phyloP scores from a whole-genome alignment of 2,888 invertebrate species.

The Pyrgus malvae region DNA sequence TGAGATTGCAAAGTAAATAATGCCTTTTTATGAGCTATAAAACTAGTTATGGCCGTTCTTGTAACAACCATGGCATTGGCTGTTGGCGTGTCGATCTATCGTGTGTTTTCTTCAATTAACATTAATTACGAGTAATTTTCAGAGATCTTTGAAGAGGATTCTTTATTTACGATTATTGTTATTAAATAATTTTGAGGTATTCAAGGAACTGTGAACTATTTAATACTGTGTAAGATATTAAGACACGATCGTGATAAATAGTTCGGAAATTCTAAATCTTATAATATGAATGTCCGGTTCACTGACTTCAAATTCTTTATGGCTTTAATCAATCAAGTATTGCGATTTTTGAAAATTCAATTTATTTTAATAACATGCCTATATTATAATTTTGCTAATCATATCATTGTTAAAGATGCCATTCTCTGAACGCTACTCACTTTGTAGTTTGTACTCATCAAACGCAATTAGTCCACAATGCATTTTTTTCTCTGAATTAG shows the following conservation, averaged over 20 bases:
- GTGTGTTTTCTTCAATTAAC: neutral
- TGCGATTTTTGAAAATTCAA: too few relatives aligned
- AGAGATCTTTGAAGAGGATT: neutral
- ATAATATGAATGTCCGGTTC: too few relatives aligned
- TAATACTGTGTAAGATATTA: too few relatives aligned
- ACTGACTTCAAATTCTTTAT: too few relatives aligned
- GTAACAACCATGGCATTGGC: slow-evolving; percentile 16
- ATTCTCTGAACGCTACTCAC: neutral
- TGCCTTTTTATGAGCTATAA: slow-evolving; percentile 23
- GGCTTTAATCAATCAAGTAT: too few relatives aligned
- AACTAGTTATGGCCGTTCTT: slow-evolving; percentile 16
- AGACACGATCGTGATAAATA: too few relatives aligned
- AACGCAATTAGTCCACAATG: neutral
- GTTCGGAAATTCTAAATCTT: too few relatives aligned
- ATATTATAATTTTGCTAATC: neutral
- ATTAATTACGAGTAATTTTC: neutral
- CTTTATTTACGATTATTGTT: too few relatives aligned
- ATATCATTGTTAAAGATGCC: neutral
- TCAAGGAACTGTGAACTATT: too few relatives aligned
- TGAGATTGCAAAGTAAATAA: slow-evolving; percentile 26
- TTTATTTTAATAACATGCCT: too few relatives aligned
- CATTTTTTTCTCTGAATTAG: neutral
- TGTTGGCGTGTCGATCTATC: slow-evolving; percentile 7
- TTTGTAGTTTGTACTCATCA: neutral
- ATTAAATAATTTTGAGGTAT: too few relatives aligned